Evolutionary conservation across 2,888 invertebrate genomes (phyloP), one percentile per base, ranked within the genome.

Genomic region (Drosophila meridionalis): DNA sequence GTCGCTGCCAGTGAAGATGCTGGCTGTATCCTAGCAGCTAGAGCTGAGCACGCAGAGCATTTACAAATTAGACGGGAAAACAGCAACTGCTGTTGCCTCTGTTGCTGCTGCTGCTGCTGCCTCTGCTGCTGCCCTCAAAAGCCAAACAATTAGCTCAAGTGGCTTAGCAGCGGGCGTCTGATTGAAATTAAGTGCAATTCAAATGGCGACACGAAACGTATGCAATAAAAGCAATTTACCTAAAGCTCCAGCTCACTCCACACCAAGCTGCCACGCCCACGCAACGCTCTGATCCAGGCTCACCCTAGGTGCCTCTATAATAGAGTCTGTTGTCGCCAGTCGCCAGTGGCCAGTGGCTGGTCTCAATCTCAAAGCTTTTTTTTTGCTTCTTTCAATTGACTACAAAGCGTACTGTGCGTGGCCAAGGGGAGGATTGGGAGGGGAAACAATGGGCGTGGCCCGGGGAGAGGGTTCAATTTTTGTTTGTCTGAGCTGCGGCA

Each of bases 131-230:
- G 60, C 70, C 75, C 80, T 70, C 78, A 59, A 75, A 80, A 83
- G 76, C 80, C 80, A 80, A 87, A 86, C 83, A 87, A 86, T 86
- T 87, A 86, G 83, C 80, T 87, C 78, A 78, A 87, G 87, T 85
- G 86, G 82, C 86, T 82, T 84, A 87, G 77, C 85, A 86, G 85
- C 87, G 76, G 87, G 85, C 86, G 86, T 53, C 86, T 87, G 88
- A 86, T 86, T 87, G 86, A 83, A 86, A 86, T 86, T 86, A 85
- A 86, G 88, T 86, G 86, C 83, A 86, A 87, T 85, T 86, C 86
- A 86, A 86, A 85, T 82, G 84, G 78, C 84, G 80, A 82, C 86
- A 87, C 88, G 83, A 81, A 82, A 78, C 77, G 86, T 80, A 83
- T 85, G 88, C 86, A 87, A 87, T 86, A 85, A 86, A 87, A 87